phyloP scores from a whole-genome alignment of 1,140 invertebrate species.

The Dufourea novaeangliae region DNA sequence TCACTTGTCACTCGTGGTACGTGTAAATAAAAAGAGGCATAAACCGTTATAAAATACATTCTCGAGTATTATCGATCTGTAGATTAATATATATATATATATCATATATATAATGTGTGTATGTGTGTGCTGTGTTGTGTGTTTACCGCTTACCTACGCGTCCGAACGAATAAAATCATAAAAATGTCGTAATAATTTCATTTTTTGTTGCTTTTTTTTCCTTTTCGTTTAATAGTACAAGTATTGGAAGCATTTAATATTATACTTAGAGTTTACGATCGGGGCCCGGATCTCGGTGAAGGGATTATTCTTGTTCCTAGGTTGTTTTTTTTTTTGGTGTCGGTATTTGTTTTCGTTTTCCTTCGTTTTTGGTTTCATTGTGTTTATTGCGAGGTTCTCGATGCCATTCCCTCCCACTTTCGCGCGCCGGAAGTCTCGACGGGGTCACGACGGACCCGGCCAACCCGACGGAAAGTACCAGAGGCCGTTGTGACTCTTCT shows the following conservation, averaged over 20 bases:
- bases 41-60: conserved; percentile 83
- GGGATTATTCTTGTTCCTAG: conserved; percentile 29
- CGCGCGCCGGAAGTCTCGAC: background rate
- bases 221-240: conserved; percentile 74
- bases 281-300: conserved; percentile 68
- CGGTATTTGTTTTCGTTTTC: background rate
- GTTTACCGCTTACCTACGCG: conserved; percentile 70
- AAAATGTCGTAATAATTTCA: conserved; percentile 72
- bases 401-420: conserved; percentile 33
- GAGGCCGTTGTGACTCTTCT: conserved; percentile 34
- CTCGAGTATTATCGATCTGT: conserved; percentile 80
- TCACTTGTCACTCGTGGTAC: conserved; percentile 81
- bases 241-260: conserved; percentile 81
- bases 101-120: no score
- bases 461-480: conserved; percentile 35
- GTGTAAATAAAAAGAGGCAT: conserved; percentile 81
- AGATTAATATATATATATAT: conserved; percentile 63
- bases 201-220: conserved; percentile 25
- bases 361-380: background rate
- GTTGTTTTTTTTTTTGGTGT: conserved; percentile 19
- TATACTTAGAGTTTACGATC: conserved; percentile 65
- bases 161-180: conserved; percentile 79
- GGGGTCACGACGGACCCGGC: background rate
- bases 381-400: conserved; percentile 61
- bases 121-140: no score